These are phyloP conservation scores for Agrypnia vestita DNA, from an alignment of 1,140 invertebrate genomes.

Conservation along the genomic window DNA sequence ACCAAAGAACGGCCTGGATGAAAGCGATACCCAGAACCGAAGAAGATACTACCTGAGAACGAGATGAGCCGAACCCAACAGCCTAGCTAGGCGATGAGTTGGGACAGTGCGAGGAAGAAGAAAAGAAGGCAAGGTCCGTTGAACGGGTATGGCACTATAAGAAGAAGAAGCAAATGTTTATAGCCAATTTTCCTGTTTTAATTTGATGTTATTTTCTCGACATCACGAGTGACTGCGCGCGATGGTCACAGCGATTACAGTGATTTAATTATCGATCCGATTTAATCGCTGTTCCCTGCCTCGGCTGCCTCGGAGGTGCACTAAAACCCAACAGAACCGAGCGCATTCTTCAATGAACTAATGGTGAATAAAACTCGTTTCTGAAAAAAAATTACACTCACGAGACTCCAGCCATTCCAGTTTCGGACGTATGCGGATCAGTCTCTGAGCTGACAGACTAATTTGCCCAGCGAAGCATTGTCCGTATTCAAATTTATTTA, in stretches of 20 bases:
- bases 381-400: not conserved
- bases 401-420: conserved; percentile 14
- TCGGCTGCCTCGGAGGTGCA: conserved; percentile 15
- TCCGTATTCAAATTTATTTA: conserved; percentile 51
- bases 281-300: not conserved
- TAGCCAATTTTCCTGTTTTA: not conserved
- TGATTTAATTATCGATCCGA: conserved; percentile 32
- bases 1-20: too few species aligned
- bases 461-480: conserved; percentile 34
- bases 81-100: too few species aligned
- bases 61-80: too few species aligned
- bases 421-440: conserved; percentile 21
- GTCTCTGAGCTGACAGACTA: conserved; percentile 7
- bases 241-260: not conserved
- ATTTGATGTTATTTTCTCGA: not conserved
- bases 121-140: too few species aligned
- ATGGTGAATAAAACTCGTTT: conserved; percentile 11
- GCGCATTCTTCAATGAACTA: conserved; percentile 19
- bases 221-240: not conserved
- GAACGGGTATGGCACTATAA: too few species aligned
- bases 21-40: too few species aligned
- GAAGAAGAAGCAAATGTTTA: too few species aligned
- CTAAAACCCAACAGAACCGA: not conserved
- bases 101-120: too few species aligned
- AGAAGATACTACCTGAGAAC: too few species aligned